Evolutionary conservation across 2,888 invertebrate species (phyloP), one percentile per base, ranked within the genome.

Genomic region (Parochlus steinenii): DNA sequence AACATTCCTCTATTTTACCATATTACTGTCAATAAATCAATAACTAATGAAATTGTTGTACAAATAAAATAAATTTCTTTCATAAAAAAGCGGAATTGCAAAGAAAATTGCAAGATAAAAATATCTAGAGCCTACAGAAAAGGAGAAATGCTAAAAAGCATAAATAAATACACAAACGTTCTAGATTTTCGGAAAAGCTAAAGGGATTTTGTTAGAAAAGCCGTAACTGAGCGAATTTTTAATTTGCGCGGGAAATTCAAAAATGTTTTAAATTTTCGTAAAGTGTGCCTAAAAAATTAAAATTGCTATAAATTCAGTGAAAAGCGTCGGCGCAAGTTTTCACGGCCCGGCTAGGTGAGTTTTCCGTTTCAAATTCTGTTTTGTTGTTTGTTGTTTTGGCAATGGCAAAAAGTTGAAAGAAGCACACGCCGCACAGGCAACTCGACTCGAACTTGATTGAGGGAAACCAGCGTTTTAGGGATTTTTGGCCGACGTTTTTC

Each of bases 111-210:
- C 12, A 18, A 6, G 19, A 6, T 6, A 32, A 27, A 28, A 28
- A 34, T 19, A 34, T 25, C 25, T n/a, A n/a, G n/a, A n/a, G n/a
- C n/a, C n/a, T n/a, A 25, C 12, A 25, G 25, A 25, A 25, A 7
- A 6, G 7, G 5, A 25, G 12, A 25, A 5, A 25, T 25, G 12
- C n/a, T 6, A 7, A 20, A 22, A 20, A 28, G 24, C n/a, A n/a
- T n/a, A n/a, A n/a, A n/a, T n/a, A n/a, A n/a, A n/a, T n/a, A n/a
- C n/a, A n/a, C n/a, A n/a, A n/a, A n/a, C n/a, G n/a, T n/a, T n/a
- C n/a, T n/a, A n/a, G n/a, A n/a, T n/a, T 30, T 35, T 61, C 75
- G 76, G 76, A 77, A 77, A 77, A 77, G 77, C 77, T 77, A 76
- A 74, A 75, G 75, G 76, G 75, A 73, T 71, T 71, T 36, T 36